Evolutionary conservation across 1,140 invertebrate genomes (phyloP).

Genomic region (Macrobrachium rosenbergii): DNA sequence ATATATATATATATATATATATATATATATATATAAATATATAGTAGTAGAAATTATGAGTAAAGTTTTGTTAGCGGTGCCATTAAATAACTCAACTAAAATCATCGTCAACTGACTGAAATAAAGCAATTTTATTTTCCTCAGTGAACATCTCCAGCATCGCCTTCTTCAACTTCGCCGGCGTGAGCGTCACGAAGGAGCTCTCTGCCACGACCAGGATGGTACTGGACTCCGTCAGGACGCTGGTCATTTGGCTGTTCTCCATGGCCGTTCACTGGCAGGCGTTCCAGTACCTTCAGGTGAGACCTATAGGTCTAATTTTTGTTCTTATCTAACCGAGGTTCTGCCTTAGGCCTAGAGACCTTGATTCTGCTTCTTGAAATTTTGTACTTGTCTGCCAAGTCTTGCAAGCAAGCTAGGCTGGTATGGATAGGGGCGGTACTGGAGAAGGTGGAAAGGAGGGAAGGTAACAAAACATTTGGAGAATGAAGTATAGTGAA

Average conservation of each 20-base stretch:
- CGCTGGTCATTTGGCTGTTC: slow-evolving; percentile 90
- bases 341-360: not conserved
- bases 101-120: not conserved
- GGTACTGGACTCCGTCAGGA: slow-evolving; percentile 91
- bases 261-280: slow-evolving; percentile 84
- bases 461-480: too few species aligned
- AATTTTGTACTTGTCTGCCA: not conserved
- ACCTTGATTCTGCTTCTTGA: not conserved
- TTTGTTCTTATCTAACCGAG: not conserved
- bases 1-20: too few species aligned
- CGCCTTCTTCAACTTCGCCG: slow-evolving; percentile 97
- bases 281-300: slow-evolving; percentile 84
- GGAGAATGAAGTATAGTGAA: too few species aligned
- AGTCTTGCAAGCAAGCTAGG: too few species aligned
- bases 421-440: too few species aligned
- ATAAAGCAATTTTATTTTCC: not conserved
- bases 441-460: too few species aligned
- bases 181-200: slow-evolving; percentile 95
- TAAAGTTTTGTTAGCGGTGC: not conserved
- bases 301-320: slow-evolving; percentile 67
- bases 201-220: slow-evolving; percentile 92
- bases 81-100: not conserved
- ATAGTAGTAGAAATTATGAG: not conserved
- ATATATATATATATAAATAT: too few species aligned
- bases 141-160: slow-evolving; percentile 89